A percentile compares a stretch with the other conserved stretches of the same genome.
Conservation (phyloP, 2,113 vertebrate genomes). For the Colossoma macropomum region DNA sequence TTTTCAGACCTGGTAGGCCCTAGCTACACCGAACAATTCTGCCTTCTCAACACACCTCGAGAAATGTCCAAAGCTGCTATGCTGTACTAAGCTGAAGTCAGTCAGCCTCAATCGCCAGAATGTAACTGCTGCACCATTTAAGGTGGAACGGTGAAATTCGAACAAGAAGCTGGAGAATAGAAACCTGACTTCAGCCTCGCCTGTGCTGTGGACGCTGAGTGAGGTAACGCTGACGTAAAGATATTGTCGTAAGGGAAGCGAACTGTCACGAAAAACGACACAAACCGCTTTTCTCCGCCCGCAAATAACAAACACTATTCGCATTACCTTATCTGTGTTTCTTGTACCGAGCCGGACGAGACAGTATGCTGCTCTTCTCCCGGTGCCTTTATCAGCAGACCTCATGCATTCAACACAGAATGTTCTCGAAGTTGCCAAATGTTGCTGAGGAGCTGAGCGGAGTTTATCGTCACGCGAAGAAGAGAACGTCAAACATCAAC, state of each 20-base stretch:
- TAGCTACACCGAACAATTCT: not conserved
- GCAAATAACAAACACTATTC: not conserved
- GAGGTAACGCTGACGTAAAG: not conserved
- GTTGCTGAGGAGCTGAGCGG: not conserved
- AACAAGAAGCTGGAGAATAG: no score
- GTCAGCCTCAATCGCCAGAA: no score
- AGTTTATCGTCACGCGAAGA: not conserved
- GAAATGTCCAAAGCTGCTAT: not conserved
- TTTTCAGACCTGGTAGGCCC: not conserved
- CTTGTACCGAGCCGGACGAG: not conserved
- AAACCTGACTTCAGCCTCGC: no score
- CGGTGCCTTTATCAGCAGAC: not conserved
- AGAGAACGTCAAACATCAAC: slow-evolving; percentile 50
- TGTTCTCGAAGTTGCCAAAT: slow-evolving; percentile 6
- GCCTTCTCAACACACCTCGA: not conserved
- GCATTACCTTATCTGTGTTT: not conserved
- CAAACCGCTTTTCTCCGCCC: not conserved
- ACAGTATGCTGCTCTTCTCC: not conserved
- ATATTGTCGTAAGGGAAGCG: not conserved
- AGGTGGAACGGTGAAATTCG: no score
- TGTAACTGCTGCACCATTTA: no score
- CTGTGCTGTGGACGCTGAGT: no score
- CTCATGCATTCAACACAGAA: not conserved
- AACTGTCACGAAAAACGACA: not conserved
- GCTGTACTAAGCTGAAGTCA: not conserved